phyloP scores from a whole-genome alignment of 35 echinoderm and acorn worm species.

The Apostichopus parvimensis region DNA sequence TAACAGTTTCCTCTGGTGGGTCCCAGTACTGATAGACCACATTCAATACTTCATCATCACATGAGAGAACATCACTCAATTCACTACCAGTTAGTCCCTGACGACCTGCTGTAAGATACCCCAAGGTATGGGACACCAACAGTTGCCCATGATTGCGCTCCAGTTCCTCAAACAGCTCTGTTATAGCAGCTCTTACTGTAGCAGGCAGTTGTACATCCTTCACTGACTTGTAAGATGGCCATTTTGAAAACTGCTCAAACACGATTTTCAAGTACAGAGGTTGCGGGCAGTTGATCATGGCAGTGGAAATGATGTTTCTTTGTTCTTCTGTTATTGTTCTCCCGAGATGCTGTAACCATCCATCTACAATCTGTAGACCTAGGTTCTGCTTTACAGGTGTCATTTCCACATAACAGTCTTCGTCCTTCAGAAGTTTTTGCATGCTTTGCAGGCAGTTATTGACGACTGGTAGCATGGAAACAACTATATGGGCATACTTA shows the following conservation, averaged over 20 bases:
- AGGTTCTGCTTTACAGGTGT: conserved; percentile 62
- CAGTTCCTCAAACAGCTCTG: conserved; percentile 68
- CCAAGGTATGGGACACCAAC: conserved; percentile 70
- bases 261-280: conserved; percentile 83
- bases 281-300: conserved; percentile 70
- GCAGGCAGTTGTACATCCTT: conserved; percentile 33
- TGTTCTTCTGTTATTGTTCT: conserved; percentile 70
- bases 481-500: conserved; percentile 50
- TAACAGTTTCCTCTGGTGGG: conserved; percentile 69
- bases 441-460: conserved; percentile 69
- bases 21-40: conserved; percentile 96
- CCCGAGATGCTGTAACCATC: conserved; percentile 60
- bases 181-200: conserved; percentile 67
- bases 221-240: conserved; percentile 68
- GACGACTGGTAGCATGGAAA: conserved; percentile 74
- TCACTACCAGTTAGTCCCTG: conserved; percentile 75
- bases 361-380: conserved; percentile 64
- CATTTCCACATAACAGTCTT: conserved; percentile 68
- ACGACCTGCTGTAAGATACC: conserved; percentile 77
- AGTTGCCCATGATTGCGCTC: conserved; percentile 70
- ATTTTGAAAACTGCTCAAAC: conserved; percentile 75
- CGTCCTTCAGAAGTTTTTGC: conserved; percentile 40
- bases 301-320: conserved; percentile 30
- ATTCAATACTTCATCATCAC: conserved; percentile 82
- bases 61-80: conserved; percentile 85